Evolutionary conservation across 2,113 vertebrate genomes (phyloP).

Genomic region (Steatornis caripensis): DNA sequence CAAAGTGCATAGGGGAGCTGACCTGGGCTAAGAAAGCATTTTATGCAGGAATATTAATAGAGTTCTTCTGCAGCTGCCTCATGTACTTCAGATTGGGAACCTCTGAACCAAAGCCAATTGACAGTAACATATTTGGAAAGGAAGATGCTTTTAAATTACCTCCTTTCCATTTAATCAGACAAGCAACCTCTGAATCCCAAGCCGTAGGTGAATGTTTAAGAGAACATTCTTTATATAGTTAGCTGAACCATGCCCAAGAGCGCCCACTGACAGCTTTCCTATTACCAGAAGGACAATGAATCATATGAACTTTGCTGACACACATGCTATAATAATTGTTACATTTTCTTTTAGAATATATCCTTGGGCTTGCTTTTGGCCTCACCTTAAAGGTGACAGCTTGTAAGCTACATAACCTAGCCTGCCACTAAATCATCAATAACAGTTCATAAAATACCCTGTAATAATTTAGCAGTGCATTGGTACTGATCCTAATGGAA

Average conservation of each 20-base stretch:
- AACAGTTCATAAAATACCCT: conserved; percentile 51
- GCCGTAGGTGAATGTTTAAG: conserved; percentile 58
- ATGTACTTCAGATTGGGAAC: conserved; percentile 57
- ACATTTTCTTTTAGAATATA: conserved; percentile 64
- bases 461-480: conserved; percentile 49
- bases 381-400: conserved; percentile 63
- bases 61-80: conserved; percentile 32
- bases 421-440: conserved; percentile 61
- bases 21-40: conserved; percentile 56
- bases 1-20: conserved; percentile 57
- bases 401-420: conserved; percentile 54
- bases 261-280: conserved; percentile 67
- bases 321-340: conserved; percentile 63
- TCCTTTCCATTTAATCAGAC: conserved; percentile 68
- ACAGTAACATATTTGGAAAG: conserved; percentile 64
- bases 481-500: conserved; percentile 65
- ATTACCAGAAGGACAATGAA: conserved; percentile 71
- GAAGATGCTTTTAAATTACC: conserved; percentile 64
- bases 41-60: conserved; percentile 49
- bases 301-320: conserved; percentile 67
- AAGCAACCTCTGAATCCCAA: conserved; percentile 66
- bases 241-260: conserved; percentile 63
- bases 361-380: conserved; percentile 55
- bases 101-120: conserved; percentile 63
- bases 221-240: conserved; percentile 60